Base-by-base conservation (phyloP, 2,888 invertebrate species). In the Heliconius cydno region DNA sequence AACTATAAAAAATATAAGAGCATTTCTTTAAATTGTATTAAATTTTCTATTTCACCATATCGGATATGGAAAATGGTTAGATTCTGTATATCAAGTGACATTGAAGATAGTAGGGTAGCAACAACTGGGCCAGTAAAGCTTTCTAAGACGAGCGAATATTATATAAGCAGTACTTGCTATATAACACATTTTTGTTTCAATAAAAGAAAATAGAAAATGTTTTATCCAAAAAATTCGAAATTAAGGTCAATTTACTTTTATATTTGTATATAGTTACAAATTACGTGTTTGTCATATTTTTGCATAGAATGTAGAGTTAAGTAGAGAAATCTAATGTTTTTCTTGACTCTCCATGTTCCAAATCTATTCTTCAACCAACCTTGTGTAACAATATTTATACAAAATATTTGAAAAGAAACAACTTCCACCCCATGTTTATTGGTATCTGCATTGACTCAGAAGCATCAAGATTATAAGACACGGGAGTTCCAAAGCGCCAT, bases 91-190 rank as follows among this genome's bases (percentile, higher is more conserved):
- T 78, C 66, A 76, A 76, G 57, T 78, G 78, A 80, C 78, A 75
- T 71, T 78, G 66, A 76, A 41, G 66, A 78, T 78, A 80, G 75
- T 22, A 78, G 80, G 78, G 78, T 78, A 67, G 52, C 25, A 71
- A 78, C 80, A 76, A 66, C 78, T 78, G 76, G 72, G 67, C 34
- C 52, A 25, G 10, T 52, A 30, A 71, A 19, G 52, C 22, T 12
- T 71, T 46, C 52, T 52, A 28, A 46, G 46, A 52, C 19, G 19
- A 71, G 19, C 4, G 15, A 28, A 28, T 52, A 30, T 28, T 71
- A 52, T 60, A 3, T n/a, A 10, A 57, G 22, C 15, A 46, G 46
- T 46, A 5, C 46, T 15, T 46, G 15, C 46, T 46, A 46, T 5
- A 46, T 46, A 15, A 46, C 5, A 46, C 46, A 46, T 46, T 46